Base-by-base conservation (phyloP, 2,888 invertebrate genomes). In the Lumbricus terrestris region DNA sequence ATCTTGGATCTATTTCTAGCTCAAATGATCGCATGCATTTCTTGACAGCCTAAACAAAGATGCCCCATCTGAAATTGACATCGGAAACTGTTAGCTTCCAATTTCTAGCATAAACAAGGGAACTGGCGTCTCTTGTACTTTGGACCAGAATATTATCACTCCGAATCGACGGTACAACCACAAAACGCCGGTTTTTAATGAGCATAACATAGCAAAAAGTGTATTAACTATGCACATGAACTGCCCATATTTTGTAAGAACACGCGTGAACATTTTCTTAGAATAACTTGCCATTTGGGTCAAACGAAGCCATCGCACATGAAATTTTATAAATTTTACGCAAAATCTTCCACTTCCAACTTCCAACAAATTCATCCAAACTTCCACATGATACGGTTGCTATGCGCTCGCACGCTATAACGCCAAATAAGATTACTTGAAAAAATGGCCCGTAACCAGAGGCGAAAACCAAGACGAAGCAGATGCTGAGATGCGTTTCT, bases 371-470 rank as follows among this genome's bases (percentile, higher is more conserved):
- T n/a, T 8, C 69, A 69, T n/a, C 69, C 69, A 69, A 29, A 69
- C 69, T 69, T 69, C 69, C 69, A 69, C n/a, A 69, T 69, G 69
- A 69, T 69, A 69, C 69, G n/a, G 69, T 69, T 69, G 69, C 69
- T 69, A 69, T 29, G 69, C 29, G 69, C 69, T 69, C 69, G n/a
- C n/a, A n/a, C 5, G 29, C 5, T n/a, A n/a, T 29, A 69, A 69
- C 69, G 0, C 29, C 69, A 69, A 69, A 69, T 16, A 69, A 69
- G n/a, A 6, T 69, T 69, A 11, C 4, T n/a, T n/a, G 54, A 4
- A 42, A 23, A 23, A 1, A 20, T 40, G 40, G 47, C n/a, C n/a
- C n/a, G n/a, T 47, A 23, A 23, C 23, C 1, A 11, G n/a, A n/a
- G n/a, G n/a, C n/a, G n/a, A n/a, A n/a, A n/a, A n/a, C n/a, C n/a